Conservation (phyloP, 64 coral and sea anemone species). For the Anthopleura sola region DNA sequence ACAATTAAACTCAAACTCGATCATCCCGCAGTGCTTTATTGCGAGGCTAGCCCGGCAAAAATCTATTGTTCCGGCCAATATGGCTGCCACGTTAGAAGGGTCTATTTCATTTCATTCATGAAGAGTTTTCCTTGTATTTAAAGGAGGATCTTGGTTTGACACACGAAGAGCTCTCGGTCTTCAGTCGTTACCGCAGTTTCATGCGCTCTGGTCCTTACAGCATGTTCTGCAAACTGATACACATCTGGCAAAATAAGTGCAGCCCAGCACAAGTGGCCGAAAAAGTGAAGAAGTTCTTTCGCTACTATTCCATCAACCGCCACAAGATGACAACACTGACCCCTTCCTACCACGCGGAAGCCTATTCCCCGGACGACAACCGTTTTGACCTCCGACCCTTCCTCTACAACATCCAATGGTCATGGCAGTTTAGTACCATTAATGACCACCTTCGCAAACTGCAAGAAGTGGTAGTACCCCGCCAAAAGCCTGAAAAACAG, state of each 20-base stretch:
- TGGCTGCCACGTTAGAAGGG: no score
- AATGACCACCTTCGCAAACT: slow-evolving; percentile 69
- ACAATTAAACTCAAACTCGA: no score
- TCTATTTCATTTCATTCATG: no score
- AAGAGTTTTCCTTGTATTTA: not conserved
- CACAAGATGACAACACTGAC: slow-evolving; percentile 98
- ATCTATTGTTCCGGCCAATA: no score
- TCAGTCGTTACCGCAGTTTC: slow-evolving; percentile 74
- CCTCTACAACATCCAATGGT: slow-evolving; percentile 80
- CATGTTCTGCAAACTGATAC: slow-evolving; percentile 94
- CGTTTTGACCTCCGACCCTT: slow-evolving; percentile 78
- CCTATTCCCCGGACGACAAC: slow-evolving; percentile 92
- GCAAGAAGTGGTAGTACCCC: slow-evolving; percentile 33
- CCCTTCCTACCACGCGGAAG: slow-evolving; percentile 88
- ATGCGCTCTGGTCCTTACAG: slow-evolving; percentile 81
- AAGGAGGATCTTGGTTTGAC: slow-evolving; percentile 98
- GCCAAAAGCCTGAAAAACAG: slow-evolving; percentile 37
- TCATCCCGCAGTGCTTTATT: no score
- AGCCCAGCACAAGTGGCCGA: slow-evolving; percentile 56
- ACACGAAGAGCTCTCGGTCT: slow-evolving; percentile 85
- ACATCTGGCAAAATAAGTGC: slow-evolving; percentile 67
- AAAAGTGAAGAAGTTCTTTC: slow-evolving; percentile 92
- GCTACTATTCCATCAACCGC: slow-evolving; percentile 81
- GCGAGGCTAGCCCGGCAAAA: no score
- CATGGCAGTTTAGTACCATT: slow-evolving; percentile 82